Evolutionary conservation across 2,113 vertebrate genomes (phyloP).

Genomic region (Eidolon helvum): DNA sequence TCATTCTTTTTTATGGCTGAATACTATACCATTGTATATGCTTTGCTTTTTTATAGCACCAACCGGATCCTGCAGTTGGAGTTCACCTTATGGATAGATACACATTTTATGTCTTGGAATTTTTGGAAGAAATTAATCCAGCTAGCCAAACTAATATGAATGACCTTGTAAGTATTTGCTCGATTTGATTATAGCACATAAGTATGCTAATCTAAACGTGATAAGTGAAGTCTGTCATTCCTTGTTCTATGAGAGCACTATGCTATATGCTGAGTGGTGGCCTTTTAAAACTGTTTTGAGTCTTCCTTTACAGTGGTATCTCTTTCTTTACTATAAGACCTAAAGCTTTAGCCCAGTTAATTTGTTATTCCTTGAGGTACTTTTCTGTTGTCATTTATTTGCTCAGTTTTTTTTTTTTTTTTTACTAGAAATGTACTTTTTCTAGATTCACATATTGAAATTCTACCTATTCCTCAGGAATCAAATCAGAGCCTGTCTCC

Average conservation of each 20-base stretch:
- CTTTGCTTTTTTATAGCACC: constrained; percentile 87
- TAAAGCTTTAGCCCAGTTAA: background rate
- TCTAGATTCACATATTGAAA: constrained; percentile 6
- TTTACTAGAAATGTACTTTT: background rate
- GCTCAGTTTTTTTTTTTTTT: background rate
- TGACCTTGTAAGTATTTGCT: constrained; percentile 84
- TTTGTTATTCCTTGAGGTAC: background rate
- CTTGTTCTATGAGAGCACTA: background rate
- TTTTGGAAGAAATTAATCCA: constrained; percentile 98
- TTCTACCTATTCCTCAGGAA: background rate
- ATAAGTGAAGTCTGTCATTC: background rate
- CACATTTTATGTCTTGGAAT: constrained; percentile 97
- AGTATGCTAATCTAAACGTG: background rate
- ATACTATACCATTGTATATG: background rate
- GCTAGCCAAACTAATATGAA: constrained; percentile 97
- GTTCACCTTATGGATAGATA: constrained; percentile 99
- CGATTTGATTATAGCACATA: background rate
- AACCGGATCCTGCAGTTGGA: constrained; percentile 96
- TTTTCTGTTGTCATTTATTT: background rate
- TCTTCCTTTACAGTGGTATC: background rate
- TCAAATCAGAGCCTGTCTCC: background rate
- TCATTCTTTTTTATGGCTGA: background rate
- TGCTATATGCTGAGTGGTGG: background rate
- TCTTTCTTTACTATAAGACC: background rate
- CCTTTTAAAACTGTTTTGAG: background rate